Evolutionary conservation across 1,140 invertebrate genomes (phyloP).

Genomic region (Coelopa frigida): DNA sequence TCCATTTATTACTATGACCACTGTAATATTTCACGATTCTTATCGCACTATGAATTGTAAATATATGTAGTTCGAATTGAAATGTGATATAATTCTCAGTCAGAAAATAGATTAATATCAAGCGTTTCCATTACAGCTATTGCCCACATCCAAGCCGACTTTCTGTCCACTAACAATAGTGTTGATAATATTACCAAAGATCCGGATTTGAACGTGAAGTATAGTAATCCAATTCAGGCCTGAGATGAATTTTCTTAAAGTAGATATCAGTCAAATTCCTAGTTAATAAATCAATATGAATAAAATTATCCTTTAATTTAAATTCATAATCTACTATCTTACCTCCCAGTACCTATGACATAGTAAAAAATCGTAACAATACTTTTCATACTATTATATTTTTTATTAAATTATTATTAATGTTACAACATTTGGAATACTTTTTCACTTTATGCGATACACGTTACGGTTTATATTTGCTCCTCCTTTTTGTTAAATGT

Average conservation of each 20-base stretch:
- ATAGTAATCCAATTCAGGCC: constrained; percentile 1
- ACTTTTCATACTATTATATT: constrained; percentile 9
- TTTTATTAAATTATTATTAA: constrained; percentile 8
- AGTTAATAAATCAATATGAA: not conserved
- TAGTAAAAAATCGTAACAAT: constrained; percentile 8
- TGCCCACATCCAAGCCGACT: constrained; percentile 12
- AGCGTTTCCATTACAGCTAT: constrained; percentile 9
- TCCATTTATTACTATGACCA: too few relatives aligned
- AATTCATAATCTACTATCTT: not conserved
- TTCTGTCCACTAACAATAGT: constrained; percentile 7
- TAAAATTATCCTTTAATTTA: not conserved
- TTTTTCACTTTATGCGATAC: constrained; percentile 3
- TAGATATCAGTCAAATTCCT: not conserved
- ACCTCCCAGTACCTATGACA: not conserved
- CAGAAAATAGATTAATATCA: too few relatives aligned
- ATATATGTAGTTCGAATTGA: too few relatives aligned
- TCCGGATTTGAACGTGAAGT: constrained; percentile 12
- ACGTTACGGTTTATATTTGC: not conserved
- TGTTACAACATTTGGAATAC: not conserved
- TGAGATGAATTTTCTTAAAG: not conserved
- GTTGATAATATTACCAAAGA: constrained; percentile 5
- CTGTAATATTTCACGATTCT: too few relatives aligned
- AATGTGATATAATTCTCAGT: too few relatives aligned
- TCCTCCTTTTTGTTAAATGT: constrained; percentile 10
- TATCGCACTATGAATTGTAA: too few relatives aligned